Conservation (phyloP, 2,113 vertebrate genomes). For the Nanorana parkeri region DNA sequence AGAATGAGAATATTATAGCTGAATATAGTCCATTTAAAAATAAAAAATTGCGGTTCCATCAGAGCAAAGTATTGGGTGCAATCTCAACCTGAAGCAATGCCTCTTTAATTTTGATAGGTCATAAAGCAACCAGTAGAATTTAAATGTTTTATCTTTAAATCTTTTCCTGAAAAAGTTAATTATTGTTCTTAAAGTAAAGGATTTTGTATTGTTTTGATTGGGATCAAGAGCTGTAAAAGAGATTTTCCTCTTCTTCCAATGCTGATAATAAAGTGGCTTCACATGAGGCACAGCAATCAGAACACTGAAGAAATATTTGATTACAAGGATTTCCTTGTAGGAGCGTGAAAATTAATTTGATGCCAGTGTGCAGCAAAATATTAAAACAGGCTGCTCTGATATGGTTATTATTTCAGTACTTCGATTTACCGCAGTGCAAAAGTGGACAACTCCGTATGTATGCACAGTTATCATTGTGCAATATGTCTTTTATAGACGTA, state of each 20-base stretch:
- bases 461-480: no score
- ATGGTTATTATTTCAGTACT: neutral
- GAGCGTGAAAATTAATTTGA: constrained; percentile 30
- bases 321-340: constrained; percentile 18
- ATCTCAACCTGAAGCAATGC: no score
- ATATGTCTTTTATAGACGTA: no score
- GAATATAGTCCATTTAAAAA: no score
- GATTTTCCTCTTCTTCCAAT: constrained; percentile 6
- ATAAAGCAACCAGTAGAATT: no score
- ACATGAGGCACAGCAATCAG: constrained; percentile 24
- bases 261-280: constrained; percentile 34
- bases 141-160: neutral
- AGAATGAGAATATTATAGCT: no score
- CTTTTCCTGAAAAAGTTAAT: constrained; percentile 22
- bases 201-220: neutral
- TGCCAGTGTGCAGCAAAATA: constrained; percentile 12
- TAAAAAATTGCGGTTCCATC: no score
- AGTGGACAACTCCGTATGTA: neutral
- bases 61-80: no score
- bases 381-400: neutral
- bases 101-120: no score
- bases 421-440: neutral
- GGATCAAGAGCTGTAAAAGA: neutral
- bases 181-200: constrained; percentile 5
- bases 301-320: constrained; percentile 19